A percentile compares a stretch with the other conserved stretches of the same genome.
Conservation (phyloP, 1,140 invertebrate species). For the Macrobrachium rosenbergii region DNA sequence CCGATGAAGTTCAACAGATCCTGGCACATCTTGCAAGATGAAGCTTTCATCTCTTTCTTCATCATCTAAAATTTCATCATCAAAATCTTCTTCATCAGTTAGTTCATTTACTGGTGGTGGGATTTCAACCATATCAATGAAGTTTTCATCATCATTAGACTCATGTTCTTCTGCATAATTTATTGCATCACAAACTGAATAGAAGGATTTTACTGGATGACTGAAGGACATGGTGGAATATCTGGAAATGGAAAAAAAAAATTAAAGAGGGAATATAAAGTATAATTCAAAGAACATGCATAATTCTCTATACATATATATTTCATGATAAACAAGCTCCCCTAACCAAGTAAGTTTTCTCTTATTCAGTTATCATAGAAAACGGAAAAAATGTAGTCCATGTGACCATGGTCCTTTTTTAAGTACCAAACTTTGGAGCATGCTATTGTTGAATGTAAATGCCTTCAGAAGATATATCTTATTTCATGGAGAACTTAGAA, state of each 20-base stretch:
- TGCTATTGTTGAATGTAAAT: too few relatives aligned
- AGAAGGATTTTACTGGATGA: conserved; percentile 28
- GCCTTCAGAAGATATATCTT: too few relatives aligned
- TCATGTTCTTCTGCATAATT: conserved; percentile 35
- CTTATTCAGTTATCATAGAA: neutral
- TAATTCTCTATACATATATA: too few relatives aligned
- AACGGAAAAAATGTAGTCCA: neutral
- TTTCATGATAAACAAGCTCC: neutral
- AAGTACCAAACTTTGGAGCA: too few relatives aligned
- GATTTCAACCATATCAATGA: too few relatives aligned
- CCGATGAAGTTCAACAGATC: conserved; percentile 45
- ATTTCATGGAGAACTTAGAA: too few relatives aligned
- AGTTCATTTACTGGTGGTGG: too few relatives aligned
- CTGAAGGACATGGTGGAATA: neutral
- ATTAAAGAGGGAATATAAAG: neutral
- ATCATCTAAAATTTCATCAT: too few relatives aligned
- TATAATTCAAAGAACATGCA: too few relatives aligned
- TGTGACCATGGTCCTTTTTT: neutral
- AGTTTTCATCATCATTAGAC: too few relatives aligned
- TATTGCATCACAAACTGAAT: conserved; percentile 36
- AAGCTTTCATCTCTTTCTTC: too few relatives aligned
- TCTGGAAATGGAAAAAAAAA: conserved; percentile 13
- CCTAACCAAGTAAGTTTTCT: neutral
- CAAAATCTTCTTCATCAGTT: too few relatives aligned
- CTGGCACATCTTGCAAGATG: conserved; percentile 34